Percentiles rank a stretch among this genome's conserved stretches.
phyloP scores from a whole-genome alignment of 2,797 vertebrate genomes.

The Neostethus bicornis region DNA sequence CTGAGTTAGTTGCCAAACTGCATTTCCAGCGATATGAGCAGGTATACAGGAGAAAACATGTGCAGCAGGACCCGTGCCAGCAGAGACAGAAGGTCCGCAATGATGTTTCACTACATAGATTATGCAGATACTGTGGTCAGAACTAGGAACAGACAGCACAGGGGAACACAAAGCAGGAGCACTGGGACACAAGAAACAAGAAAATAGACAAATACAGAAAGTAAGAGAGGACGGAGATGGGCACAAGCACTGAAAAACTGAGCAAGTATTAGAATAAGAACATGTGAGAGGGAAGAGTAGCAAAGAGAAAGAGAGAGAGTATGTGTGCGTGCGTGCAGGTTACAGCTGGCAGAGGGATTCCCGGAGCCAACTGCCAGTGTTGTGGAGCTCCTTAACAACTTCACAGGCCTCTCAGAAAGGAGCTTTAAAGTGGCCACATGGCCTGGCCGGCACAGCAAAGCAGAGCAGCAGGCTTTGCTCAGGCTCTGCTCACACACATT shows the following conservation, averaged over 20 bases:
- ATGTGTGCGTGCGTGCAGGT: constrained; percentile 51
- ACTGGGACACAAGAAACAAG: constrained; percentile 31
- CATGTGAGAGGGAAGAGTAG: constrained; percentile 61
- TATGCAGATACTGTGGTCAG: constrained; percentile 75
- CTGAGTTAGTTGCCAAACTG: constrained; percentile 65
- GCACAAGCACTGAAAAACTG: constrained; percentile 41
- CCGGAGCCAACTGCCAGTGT: constrained; percentile 82
- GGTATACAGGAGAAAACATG: constrained; percentile 80
- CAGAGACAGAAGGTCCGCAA: constrained; percentile 78
- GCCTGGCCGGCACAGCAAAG: constrained; percentile 81
- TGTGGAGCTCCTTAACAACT: constrained; percentile 86
- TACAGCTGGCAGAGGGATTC: constrained; percentile 85
- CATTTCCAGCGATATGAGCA: constrained; percentile 74
- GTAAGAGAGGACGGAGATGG: constrained; percentile 54
- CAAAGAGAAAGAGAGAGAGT: constrained; percentile 48
- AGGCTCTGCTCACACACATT: constrained; percentile 62
- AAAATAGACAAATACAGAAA: constrained; percentile 46
- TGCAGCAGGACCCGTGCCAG: constrained; percentile 76
- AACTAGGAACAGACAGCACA: constrained; percentile 69
- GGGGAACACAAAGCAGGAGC: constrained; percentile 26
- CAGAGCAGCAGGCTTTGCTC: constrained; percentile 81
- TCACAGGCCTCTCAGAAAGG: constrained; percentile 84
- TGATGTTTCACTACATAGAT: constrained; percentile 81
- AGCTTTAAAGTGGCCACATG: constrained; percentile 86
- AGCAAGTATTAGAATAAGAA: constrained; percentile 58